These are phyloP conservation scores for Amblyjoppa fuscipennis DNA, from an alignment of 2,888 invertebrate species.

Conservation along the genomic window DNA sequence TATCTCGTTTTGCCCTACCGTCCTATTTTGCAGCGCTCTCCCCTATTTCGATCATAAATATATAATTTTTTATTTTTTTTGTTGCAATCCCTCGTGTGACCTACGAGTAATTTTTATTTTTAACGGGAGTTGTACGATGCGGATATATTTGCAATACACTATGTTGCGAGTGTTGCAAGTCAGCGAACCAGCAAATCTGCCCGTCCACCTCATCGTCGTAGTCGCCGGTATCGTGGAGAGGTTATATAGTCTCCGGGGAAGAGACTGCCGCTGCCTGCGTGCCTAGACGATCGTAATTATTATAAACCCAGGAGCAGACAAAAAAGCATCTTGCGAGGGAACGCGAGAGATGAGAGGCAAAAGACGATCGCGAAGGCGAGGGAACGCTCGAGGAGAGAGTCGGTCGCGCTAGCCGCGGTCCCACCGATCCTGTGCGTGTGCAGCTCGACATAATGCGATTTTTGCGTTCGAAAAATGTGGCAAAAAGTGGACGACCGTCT, in stretches of 20 bases:
- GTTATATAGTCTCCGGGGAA: conserved; percentile 54
- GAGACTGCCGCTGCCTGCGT: conserved; percentile 66
- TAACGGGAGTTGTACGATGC: conserved; percentile 18
- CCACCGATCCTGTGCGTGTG: conserved; percentile 63
- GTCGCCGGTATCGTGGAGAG: conserved; percentile 38
- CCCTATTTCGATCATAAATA: too few species aligned
- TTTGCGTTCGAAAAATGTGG: conserved; percentile 74
- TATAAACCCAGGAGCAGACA: conserved; percentile 67
- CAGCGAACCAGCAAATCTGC: conserved; percentile 24
- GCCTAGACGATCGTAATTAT: conserved; percentile 74
- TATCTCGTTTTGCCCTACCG: too few species aligned
- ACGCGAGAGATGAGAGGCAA: conserved; percentile 49
- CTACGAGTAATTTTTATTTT: background rate
- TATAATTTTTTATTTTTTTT: background rate
- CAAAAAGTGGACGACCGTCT: conserved; percentile 73
- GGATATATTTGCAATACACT: conserved; percentile 1
- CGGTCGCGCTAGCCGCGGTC: conserved; percentile 35
- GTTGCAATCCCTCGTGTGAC: background rate
- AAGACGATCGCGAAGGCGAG: conserved; percentile 39
- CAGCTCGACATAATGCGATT: conserved; percentile 75
- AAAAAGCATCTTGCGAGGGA: conserved; percentile 70
- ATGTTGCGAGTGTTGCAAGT: conserved; percentile 20
- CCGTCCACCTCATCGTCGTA: conserved; percentile 53
- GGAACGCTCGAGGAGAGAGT: conserved; percentile 16
- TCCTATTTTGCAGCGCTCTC: too few species aligned